Evolutionary conservation across 1,140 invertebrate genomes (phyloP), one percentile per base, ranked within the genome.

Genomic region (Rhagoletis pomonella): DNA sequence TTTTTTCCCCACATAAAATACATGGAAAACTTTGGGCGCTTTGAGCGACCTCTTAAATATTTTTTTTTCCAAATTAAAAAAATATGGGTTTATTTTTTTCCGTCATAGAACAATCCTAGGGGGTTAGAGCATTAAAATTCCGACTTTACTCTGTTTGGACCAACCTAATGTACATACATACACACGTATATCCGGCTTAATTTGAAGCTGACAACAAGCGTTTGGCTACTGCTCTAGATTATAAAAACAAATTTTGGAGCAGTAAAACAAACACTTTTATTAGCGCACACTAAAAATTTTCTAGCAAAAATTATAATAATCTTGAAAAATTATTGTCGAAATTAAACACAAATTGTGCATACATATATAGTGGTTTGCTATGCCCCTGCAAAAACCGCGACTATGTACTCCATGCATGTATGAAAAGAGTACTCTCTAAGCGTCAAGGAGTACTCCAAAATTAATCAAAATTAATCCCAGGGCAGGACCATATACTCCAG

Each of bases 221-320:
- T 47, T 47, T 47, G 42, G 12, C 67, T n/a, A 73, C 67, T 73
- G 67, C 39, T 73, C 67, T 73, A 73, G 17, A 73, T 47, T 4
- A 6, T 29, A 29, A 29, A 29, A 29, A 29, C 29, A 29, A 1
- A 44, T 73, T 73, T 73, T 14, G 39, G 29, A n/a, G 29, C 65
- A 69, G 12, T 12, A 1, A 69, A 44, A 12, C 9, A 39, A 29
- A 2, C 3, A 44, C 39, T 44, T 67, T 67, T 17, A 5, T 39
- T 42, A 7, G 29, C 29, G 17, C 42, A 47, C 4, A 6, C 42
- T 73, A 73, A 44, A 73, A 73, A 47, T 73, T 29, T 29, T 29
- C 44, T 29, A 17, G 50, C 10, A 55, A 5, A 55, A 55, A 55
- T 55, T 5, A 55, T 29, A 55, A 55, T 55, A 47, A 47, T 73